Conservation (phyloP, 2,797 vertebrate genomes). For the Gila robusta region DNA sequence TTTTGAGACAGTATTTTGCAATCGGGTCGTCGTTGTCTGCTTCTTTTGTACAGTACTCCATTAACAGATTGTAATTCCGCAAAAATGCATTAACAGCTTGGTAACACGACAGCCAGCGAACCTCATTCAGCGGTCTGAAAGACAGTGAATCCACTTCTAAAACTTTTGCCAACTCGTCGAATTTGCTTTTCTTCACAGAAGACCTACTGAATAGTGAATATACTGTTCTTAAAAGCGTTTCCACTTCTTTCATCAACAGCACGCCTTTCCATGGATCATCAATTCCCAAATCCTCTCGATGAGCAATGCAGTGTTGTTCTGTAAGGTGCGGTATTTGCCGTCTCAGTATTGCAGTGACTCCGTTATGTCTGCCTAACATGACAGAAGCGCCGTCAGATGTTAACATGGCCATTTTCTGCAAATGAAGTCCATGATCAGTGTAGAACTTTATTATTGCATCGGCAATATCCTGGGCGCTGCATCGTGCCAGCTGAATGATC, state of each 20-base stretch:
- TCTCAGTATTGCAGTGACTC: neutral
- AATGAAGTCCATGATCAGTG: neutral
- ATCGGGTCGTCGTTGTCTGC: no score
- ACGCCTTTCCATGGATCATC: neutral
- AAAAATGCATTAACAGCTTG: constrained; percentile 36
- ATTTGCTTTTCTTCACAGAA: neutral
- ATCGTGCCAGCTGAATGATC: neutral
- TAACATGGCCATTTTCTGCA: neutral
- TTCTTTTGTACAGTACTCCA: no score
- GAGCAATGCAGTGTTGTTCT: neutral
- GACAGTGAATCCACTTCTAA: constrained; percentile 24
- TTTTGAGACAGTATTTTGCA: constrained; percentile 53
- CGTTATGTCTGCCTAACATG: neutral
- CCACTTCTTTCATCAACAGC: neutral
- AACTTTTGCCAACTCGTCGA: neutral
- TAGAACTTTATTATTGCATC: neutral
- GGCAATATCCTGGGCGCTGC: neutral
- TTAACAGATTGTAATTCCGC: no score
- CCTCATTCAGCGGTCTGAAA: constrained; percentile 55
- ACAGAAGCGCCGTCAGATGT: neutral
- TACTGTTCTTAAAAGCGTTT: neutral
- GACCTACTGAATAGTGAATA: neutral
- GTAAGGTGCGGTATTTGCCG: no score
- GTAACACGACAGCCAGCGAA: no score
- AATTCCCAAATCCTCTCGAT: neutral